Evolutionary conservation across 23 tunicate species (phyloP), one percentile per base, ranked within the genome.

Genomic region (Trididemnum nubilum): DNA sequence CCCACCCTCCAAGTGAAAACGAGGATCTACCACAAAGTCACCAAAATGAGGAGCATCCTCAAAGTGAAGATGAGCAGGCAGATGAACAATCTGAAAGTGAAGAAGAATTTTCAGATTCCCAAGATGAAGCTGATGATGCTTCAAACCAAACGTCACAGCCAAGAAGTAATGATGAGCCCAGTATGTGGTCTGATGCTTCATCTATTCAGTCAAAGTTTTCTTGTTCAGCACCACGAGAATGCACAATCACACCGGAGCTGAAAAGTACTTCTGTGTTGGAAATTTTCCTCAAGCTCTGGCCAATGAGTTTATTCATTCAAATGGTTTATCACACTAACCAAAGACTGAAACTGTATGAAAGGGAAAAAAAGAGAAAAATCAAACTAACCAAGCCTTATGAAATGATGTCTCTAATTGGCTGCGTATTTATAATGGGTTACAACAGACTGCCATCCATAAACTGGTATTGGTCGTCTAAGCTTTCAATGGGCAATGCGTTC

Each of bases 101-200:
- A 61, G 67, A 61, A 61, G 67, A 61, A 61, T 61, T 61, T 61
- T 61, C 67, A 61, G 67, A 61, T 61, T 61, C 67, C 67, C 67
- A 61, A 61, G 67, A 61, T 61, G 67, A 61, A 61, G 67, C 67
- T 61, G 67, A 61, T 61, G 67, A 61, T 61, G 67, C 67, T 61
- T 26, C 67, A 61, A 61, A 61, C 67, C 67, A 61, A 26, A 12
- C 26, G 67, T 61, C 67, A 61, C 67, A 61, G 67, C 67, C 67
- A 61, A 61, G 67, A 61, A 61, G n/a, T 61, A 61, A 12, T 61
- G 67, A 61, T 61, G 67, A 61, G 67, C 67, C 74, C 38, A 67
- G 74, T 67, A 38, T 67, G 74, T 67, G 74, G 74, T 67, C 74
- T 67, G 74, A 67, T 67, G 74, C 74, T 67, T 67, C 74, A 67